Conservation (phyloP, 2,797 vertebrate genomes). For the Diglossa cyanea region DNA sequence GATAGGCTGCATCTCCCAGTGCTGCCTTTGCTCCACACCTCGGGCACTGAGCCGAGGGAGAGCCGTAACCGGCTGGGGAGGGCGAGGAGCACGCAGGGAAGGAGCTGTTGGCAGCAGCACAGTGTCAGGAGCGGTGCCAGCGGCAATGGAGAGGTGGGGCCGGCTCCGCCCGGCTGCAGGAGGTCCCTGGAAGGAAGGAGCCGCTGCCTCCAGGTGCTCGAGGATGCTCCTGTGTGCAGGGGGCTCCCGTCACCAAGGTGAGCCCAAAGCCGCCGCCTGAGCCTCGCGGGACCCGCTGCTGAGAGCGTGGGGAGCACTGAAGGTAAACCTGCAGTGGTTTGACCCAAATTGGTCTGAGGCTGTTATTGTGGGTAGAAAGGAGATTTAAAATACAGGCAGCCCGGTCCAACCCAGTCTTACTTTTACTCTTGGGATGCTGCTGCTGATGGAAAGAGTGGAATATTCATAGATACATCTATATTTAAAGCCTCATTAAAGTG, state of each 20-base stretch:
- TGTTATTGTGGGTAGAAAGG: background rate
- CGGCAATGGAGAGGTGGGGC: fast-evolving
- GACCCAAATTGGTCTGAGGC: background rate
- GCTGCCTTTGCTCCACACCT: background rate
- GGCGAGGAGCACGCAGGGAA: background rate
- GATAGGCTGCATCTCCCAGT: background rate
- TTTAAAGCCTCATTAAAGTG: background rate
- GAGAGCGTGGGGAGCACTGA: background rate
- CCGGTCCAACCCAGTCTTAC: fast-evolving
- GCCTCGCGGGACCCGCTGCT: background rate
- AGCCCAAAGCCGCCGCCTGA: fast-evolving
- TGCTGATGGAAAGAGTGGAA: background rate
- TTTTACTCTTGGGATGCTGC: background rate
- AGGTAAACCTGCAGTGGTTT: background rate
- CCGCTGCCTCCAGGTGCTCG: fast-evolving
- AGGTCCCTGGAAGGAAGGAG: background rate
- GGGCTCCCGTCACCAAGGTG: background rate
- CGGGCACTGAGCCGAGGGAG: background rate
- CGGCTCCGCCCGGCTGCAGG: background rate
- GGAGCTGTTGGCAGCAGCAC: background rate
- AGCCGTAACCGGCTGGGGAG: fast-evolving
- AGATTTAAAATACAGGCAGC: background rate
- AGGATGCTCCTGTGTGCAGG: background rate
- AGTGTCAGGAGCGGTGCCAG: background rate
- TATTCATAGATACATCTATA: background rate